phyloP scores from a whole-genome alignment of 2,113 vertebrate genomes.

The Aegithalos caudatus region DNA sequence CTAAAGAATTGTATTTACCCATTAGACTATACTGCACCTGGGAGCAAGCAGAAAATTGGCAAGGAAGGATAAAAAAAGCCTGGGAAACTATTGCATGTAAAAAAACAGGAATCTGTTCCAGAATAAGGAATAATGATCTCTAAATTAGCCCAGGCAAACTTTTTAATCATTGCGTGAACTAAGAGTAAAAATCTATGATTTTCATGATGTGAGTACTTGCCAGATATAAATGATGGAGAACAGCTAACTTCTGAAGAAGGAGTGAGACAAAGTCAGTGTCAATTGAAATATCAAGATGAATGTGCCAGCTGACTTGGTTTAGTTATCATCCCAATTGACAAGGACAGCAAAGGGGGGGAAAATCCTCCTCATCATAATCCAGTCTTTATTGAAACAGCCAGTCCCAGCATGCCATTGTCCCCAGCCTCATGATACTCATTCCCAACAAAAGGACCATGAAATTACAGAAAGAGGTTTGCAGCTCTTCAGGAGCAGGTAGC shows the following conservation, averaged over 20 bases:
- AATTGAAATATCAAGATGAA: neutral
- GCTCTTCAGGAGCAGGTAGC: neutral
- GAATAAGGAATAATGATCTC: neutral
- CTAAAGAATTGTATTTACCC: neutral
- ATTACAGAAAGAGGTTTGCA: neutral
- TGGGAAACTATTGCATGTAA: neutral
- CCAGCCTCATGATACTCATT: neutral
- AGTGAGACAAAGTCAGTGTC: neutral
- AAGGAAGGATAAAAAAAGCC: neutral
- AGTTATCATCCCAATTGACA: neutral
- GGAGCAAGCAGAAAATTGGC: neutral
- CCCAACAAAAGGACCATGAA: slow-evolving; percentile 40
- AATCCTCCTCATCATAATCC: slow-evolving; percentile 32
- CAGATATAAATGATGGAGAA: neutral
- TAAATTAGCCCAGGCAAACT: neutral
- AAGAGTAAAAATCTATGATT: neutral
- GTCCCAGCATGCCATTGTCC: slow-evolving; percentile 22
- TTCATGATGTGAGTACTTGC: neutral
- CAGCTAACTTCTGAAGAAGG: neutral
- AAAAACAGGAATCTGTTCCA: neutral
- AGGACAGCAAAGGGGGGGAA: accelerated
- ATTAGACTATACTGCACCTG: neutral
- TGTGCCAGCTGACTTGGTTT: neutral
- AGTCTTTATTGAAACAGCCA: slow-evolving; percentile 14
- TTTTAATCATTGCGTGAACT: neutral